These are phyloP conservation scores for Ferdinandea cuprea DNA, from an alignment of 2,888 invertebrate genomes.

Conservation along the genomic window DNA sequence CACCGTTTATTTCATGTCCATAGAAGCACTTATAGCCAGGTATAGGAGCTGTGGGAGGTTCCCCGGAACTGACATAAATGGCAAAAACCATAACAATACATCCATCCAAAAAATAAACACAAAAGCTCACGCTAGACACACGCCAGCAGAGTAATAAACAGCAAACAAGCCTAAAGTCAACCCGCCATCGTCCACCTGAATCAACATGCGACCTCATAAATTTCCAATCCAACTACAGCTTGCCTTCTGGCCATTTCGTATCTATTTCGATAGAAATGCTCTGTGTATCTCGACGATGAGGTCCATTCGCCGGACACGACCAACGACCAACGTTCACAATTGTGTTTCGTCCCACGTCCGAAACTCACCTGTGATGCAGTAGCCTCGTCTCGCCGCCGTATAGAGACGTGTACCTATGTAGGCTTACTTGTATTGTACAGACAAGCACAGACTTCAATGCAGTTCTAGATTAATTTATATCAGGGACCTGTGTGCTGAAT, in stretches of 20 bases:
- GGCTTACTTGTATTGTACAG: conserved; percentile 34
- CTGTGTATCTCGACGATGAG: conserved; percentile 17
- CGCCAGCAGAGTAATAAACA: conserved; percentile 43
- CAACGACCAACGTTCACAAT: conserved; percentile 45
- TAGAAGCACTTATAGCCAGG: conserved; percentile 18
- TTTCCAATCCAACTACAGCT: conserved; percentile 33
- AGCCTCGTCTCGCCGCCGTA: conserved; percentile 44
- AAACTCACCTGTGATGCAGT: conserved; percentile 64
- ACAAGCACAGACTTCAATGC: conserved; percentile 66
- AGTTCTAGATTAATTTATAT: conserved; percentile 56
- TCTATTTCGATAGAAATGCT: background rate
- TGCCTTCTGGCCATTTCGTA: background rate
- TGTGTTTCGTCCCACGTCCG: conserved; percentile 66
- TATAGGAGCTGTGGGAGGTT: too few relatives aligned
- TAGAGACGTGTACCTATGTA: conserved; percentile 1
- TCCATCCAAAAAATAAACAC: conserved; percentile 20
- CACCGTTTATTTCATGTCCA: background rate
- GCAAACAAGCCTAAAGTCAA: conserved; percentile 22
- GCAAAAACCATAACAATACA: conserved; percentile 29
- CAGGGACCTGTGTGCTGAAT: conserved; percentile 39
- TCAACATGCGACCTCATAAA: conserved; percentile 64
- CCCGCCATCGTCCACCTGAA: conserved; percentile 44
- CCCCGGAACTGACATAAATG: conserved; percentile 46
- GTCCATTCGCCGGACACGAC: conserved; percentile 50
- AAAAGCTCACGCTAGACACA: conserved; percentile 20